Evolutionary conservation across 2,888 invertebrate species (phyloP), one percentile per base, ranked within the genome.

Genomic region (Eupithecia centaureata): DNA sequence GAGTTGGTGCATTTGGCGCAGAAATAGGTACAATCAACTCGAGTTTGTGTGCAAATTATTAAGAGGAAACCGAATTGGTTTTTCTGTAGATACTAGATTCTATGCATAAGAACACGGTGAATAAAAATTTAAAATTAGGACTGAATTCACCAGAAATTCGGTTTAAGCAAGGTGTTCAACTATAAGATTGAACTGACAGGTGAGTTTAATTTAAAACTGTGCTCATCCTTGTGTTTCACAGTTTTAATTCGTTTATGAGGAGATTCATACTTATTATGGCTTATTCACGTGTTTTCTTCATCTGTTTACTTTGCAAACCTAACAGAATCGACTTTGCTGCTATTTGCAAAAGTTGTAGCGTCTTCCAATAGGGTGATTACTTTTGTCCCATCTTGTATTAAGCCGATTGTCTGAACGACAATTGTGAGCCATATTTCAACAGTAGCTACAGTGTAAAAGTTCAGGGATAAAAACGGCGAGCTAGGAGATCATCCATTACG

Each of bases 1-100:
- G 42, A 60, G 30, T 72, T 69, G 71, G 70, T 72, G 63, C 68
- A 70, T 72, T 72, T 71, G 67, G 69, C 69, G 60, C 63, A 63
- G 30, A 47, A 63, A 58, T 57, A 32, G 62, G 27, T 52, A 27
- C 33, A 65, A 71, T 71, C 63, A 63, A 61, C 63, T 42, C 61
- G 63, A 25, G 47, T 61, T 62, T 27, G 32, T 28, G 33, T 54
- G 56, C 52, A 65, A 61, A 61, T 56, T 63, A 38, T 54, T 30
- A 28, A 12, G 42, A 38, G 38, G 35, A 47, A 22, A 47, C 47
- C 22, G 47, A 47, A 47, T 47, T 47, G 22, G 47, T 47, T 47
- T 47, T 47, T 12, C 47, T 47, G 18, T 42, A 22, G 42, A 18
- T 12, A 47, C 47, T 47, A 47, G 47, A 22, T 47, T 47, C 47